Evolutionary conservation across 2,113 vertebrate genomes (phyloP).

Genomic region (Cyanistes caeruleus): DNA sequence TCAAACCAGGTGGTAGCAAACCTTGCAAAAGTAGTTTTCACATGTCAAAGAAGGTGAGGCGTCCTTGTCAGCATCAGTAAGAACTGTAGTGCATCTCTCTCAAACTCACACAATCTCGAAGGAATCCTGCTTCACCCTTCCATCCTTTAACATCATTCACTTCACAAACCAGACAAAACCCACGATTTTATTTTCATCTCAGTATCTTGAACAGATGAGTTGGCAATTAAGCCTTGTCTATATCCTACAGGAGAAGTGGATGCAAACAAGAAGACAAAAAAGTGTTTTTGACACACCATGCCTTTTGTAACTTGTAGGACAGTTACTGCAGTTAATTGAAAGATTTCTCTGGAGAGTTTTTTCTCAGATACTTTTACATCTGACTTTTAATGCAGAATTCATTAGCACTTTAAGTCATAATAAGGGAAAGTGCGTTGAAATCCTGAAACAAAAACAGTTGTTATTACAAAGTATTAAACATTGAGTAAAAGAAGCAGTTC

Average conservation of each 20-base stretch:
- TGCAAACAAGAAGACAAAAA: neutral
- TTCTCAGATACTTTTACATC: neutral
- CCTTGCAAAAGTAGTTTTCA: neutral
- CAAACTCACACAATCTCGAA: neutral
- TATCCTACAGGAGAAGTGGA: neutral
- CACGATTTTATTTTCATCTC: neutral
- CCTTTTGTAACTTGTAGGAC: neutral
- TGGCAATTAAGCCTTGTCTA: neutral
- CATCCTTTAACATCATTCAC: neutral
- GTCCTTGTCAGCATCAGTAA: neutral
- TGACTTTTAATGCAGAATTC: constrained; percentile 12
- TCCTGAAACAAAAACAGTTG: constrained; percentile 22
- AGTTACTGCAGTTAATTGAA: neutral
- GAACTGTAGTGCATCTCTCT: neutral
- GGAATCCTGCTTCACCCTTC: neutral
- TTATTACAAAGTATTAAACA: constrained; percentile 28
- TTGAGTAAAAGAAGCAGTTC: constrained; percentile 46
- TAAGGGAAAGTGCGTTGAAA: neutral
- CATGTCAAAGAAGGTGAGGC: neutral
- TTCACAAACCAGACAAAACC: neutral
- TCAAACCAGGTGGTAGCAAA: neutral
- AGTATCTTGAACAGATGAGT: neutral
- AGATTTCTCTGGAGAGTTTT: neutral
- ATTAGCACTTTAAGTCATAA: neutral
- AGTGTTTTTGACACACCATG: neutral